Evolutionary conservation across 2,797 vertebrate species (phyloP).

Genomic region (Benthosema pterotum): DNA sequence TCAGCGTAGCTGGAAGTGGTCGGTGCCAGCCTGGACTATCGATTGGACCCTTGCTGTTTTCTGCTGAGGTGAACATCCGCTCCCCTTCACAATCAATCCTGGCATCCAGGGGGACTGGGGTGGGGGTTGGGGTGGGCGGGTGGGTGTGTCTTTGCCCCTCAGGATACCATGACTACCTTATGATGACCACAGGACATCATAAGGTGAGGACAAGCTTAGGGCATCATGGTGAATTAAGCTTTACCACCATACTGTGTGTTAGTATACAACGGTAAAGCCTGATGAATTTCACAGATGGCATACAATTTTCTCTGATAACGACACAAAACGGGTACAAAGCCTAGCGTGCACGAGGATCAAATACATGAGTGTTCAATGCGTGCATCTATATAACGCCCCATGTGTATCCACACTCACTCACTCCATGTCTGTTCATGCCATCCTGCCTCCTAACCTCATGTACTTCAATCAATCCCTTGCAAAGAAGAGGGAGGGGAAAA

Average conservation of each 20-base stretch:
- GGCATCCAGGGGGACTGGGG: constrained; percentile 27
- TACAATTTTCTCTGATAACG: too few relatives aligned
- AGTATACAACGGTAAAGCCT: too few relatives aligned
- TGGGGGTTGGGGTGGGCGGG: too few relatives aligned
- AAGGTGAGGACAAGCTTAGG: constrained; percentile 4
- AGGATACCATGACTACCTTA: constrained; percentile 40
- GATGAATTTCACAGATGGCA: too few relatives aligned
- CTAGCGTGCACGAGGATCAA: constrained; percentile 8
- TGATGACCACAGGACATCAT: constrained; percentile 30
- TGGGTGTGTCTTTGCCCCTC: constrained; percentile 39
- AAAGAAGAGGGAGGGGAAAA: constrained; percentile 25
- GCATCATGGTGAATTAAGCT: too few relatives aligned
- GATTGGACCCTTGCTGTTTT: constrained; percentile 51
- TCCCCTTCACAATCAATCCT: constrained; percentile 63
- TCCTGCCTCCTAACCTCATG: constrained; percentile 58
- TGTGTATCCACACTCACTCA: constrained; percentile 47
- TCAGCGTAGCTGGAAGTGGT: constrained; percentile 27
- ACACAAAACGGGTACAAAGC: too few relatives aligned
- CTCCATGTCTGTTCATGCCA: constrained; percentile 34
- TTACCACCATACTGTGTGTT: not conserved
- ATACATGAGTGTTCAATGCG: constrained; percentile 32
- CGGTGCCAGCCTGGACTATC: constrained; percentile 22
- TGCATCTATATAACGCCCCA: constrained; percentile 17
- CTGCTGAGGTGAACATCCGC: constrained; percentile 71
- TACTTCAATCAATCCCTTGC: constrained; percentile 59